Conservation (phyloP, 2,113 vertebrate species). For the Gambusia holbrooki region DNA sequence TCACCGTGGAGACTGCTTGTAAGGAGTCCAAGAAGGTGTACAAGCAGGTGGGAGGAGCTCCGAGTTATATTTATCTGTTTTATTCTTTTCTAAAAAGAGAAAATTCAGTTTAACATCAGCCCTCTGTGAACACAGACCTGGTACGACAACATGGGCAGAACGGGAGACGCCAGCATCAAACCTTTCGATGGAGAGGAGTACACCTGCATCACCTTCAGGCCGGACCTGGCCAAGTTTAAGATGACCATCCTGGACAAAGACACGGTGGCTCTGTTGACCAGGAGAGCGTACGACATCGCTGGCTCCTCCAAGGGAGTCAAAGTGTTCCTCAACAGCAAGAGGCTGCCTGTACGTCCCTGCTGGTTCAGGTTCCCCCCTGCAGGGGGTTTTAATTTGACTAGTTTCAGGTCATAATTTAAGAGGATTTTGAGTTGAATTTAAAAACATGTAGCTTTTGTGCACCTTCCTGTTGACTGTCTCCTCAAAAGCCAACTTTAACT, state of each 20-base stretch:
- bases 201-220: conserved; percentile 94
- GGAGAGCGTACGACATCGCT: conserved; percentile 94
- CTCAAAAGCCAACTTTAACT: no score
- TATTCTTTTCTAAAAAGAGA: neutral
- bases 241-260: conserved; percentile 93
- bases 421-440: no score
- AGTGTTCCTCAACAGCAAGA: conserved; percentile 92
- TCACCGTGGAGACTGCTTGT: conserved; percentile 97
- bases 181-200: conserved; percentile 90
- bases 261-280: conserved; percentile 93
- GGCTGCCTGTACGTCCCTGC: conserved; percentile 85
- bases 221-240: conserved; percentile 96
- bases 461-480: no score
- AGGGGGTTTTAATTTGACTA: no score
- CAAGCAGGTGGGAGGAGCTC: conserved; percentile 84
- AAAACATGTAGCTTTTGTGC: no score
- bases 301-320: conserved; percentile 89
- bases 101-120: neutral
- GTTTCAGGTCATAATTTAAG: no score
- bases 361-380: neutral
- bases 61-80: neutral
- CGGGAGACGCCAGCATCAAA: conserved; percentile 85
- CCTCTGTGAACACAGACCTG: conserved; percentile 83
- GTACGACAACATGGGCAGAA: conserved; percentile 92
- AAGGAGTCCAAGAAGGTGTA: conserved; percentile 89